Evolutionary conservation across 2,888 invertebrate genomes (phyloP).

Genomic region (Bimastos eiseni): DNA sequence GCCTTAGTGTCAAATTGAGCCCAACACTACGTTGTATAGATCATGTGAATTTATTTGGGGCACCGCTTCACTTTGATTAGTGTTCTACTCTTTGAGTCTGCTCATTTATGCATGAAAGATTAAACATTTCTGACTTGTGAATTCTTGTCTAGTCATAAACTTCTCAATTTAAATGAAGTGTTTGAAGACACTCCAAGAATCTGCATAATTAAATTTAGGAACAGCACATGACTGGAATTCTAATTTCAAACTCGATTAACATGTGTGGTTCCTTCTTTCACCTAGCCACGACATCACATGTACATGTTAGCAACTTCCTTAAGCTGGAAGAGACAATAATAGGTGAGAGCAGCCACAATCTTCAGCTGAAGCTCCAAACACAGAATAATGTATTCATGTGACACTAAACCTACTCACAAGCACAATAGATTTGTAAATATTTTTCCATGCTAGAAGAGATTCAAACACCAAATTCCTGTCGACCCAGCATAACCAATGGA

Average conservation of each 20-base stretch:
- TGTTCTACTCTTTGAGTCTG: background rate
- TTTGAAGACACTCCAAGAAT: background rate
- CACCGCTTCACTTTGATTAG: background rate
- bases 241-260: no score
- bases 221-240: background rate
- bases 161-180: background rate
- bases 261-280: no score
- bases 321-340: background rate
- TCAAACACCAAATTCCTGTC: background rate
- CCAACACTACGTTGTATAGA: background rate
- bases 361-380: background rate
- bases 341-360: background rate
- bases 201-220: background rate
- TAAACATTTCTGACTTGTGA: background rate
- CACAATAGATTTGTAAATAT: background rate
- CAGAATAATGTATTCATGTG: background rate
- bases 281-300: background rate
- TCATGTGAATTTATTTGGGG: background rate
- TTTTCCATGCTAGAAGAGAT: background rate
- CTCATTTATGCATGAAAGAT: background rate
- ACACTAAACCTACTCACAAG: background rate
- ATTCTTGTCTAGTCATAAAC: background rate
- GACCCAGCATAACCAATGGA: background rate
- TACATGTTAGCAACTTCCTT: background rate
- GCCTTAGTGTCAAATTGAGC: background rate